Conservation (phyloP, 2,888 invertebrate genomes). For the Craniophora ligustri region DNA sequence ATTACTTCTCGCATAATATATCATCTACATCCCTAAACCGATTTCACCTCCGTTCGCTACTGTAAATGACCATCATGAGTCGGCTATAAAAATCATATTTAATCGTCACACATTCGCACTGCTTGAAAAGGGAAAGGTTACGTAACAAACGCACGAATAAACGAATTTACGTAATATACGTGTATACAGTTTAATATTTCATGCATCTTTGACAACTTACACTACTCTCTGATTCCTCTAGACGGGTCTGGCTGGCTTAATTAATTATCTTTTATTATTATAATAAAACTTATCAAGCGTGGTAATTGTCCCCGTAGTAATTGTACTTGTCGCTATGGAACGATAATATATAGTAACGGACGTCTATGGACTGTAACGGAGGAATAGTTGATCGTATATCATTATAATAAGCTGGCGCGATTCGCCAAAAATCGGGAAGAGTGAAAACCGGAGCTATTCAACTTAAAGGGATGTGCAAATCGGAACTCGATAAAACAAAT, state of each 20-base stretch:
- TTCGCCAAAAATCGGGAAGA: not conserved
- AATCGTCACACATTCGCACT: constrained; percentile 8
- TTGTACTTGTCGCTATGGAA: constrained; percentile 7
- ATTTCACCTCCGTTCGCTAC: constrained; percentile 25
- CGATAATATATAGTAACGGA: constrained; percentile 5
- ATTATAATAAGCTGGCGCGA: too few species aligned
- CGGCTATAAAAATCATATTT: constrained; percentile 42
- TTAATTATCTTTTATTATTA: too few species aligned
- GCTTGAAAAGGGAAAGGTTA: constrained; percentile 17
- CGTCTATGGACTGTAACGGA: not conserved
- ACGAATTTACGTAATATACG: too few species aligned
- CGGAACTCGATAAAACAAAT: constrained; percentile 30
- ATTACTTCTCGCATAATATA: constrained; percentile 34
- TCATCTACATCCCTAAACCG: constrained; percentile 20
- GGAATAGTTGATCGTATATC: too few species aligned
- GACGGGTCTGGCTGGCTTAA: too few species aligned
- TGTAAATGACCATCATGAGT: constrained; percentile 37
- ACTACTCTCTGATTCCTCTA: too few species aligned
- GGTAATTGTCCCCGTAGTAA: not conserved
- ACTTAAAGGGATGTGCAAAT: constrained; percentile 22
- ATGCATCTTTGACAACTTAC: too few species aligned
- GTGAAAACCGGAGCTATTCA: not conserved
- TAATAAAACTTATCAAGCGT: not conserved
- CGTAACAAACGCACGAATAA: constrained; percentile 24
- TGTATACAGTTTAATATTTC: too few species aligned